phyloP scores from a whole-genome alignment of 2,113 vertebrate species.

The Dasyprocta punctata region DNA sequence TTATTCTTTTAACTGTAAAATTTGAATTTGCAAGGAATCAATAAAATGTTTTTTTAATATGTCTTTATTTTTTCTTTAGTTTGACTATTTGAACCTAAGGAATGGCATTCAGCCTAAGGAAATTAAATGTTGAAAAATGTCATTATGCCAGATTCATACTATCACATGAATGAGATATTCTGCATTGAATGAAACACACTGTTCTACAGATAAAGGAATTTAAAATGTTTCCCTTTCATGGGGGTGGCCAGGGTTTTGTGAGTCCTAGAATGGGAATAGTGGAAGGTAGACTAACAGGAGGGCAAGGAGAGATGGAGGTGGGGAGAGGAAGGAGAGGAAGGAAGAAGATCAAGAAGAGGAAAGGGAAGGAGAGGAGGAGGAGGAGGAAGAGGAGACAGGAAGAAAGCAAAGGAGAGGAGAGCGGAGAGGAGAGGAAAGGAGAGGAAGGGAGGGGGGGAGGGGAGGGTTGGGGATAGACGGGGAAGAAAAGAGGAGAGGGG shows the following conservation, averaged over 20 bases:
- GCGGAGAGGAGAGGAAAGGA: too few relatives aligned
- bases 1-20: conserved; percentile 40
- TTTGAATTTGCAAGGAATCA: background rate
- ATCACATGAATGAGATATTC: background rate
- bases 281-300: background rate
- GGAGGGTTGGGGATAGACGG: background rate
- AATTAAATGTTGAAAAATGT: background rate
- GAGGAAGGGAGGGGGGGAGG: background rate
- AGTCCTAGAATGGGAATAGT: background rate
- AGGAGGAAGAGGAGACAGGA: too few relatives aligned
- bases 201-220: background rate
- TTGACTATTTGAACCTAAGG: background rate
- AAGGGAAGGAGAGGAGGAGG: too few relatives aligned
- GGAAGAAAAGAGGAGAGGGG: too few relatives aligned
- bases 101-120: background rate
- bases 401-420: rapidly evolving
- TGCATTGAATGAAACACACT: background rate
- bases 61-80: conserved; percentile 23
- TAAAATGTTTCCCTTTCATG: background rate
- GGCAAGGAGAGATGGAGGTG: background rate
- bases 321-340: rapidly evolving
- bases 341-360: background rate
- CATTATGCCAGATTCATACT: background rate
- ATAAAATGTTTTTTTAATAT: background rate
- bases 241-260: background rate